Percentiles rank a stretch among this genome's conserved stretches.
Conservation (phyloP, 1,140 invertebrate genomes). For the Mactra quadrangularis region DNA sequence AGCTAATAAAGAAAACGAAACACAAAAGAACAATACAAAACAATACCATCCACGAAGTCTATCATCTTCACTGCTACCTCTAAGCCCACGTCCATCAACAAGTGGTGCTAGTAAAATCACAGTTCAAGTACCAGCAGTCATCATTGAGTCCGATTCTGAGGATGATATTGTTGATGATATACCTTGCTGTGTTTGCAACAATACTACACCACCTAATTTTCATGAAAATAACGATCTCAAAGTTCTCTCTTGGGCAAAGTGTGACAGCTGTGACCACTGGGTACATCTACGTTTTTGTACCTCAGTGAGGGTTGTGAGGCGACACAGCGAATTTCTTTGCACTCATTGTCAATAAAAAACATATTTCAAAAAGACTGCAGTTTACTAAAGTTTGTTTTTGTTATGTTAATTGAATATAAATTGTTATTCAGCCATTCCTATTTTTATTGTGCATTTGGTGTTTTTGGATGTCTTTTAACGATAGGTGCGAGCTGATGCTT, state of each 20-base stretch:
- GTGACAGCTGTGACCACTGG: constrained; percentile 20
- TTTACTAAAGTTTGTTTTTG: too few relatives aligned
- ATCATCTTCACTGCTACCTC: not conserved
- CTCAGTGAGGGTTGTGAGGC: constrained; percentile 12
- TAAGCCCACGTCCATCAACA: not conserved
- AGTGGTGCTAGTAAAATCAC: not conserved
- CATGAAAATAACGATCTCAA: not conserved
- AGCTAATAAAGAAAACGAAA: not conserved
- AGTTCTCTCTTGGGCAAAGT: constrained; percentile 16
- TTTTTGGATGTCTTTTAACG: too few relatives aligned
- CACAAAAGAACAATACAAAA: not conserved
- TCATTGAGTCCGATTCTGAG: not conserved
- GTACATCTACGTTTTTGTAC: constrained; percentile 26
- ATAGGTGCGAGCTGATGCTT: too few relatives aligned
- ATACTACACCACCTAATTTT: not conserved
- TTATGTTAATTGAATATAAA: too few relatives aligned
- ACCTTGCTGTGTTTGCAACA: constrained; percentile 3
- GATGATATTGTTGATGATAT: not conserved
- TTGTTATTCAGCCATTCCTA: too few relatives aligned
- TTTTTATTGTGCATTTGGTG: too few relatives aligned
- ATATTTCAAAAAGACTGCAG: too few relatives aligned
- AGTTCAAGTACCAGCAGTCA: not conserved
- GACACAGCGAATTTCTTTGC: constrained; percentile 10
- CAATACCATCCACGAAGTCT: not conserved
- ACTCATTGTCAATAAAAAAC: too few relatives aligned